Evolutionary conservation across 2,113 vertebrate genomes (phyloP).

Genomic region (Paralichthys olivaceus): DNA sequence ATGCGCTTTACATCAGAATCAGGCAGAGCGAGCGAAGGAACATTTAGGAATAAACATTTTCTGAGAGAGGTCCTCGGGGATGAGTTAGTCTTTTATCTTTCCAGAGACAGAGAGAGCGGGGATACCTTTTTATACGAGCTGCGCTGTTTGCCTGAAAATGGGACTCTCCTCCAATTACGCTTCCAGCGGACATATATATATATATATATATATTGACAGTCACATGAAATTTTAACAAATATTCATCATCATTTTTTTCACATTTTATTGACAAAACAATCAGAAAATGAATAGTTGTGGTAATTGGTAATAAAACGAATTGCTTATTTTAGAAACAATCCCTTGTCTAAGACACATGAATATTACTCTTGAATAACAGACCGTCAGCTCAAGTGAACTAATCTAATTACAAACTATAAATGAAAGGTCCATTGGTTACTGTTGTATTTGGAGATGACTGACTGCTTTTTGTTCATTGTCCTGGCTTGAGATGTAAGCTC

Average conservation of each 20-base stretch:
- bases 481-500: background rate
- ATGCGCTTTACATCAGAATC: constrained; percentile 23
- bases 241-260: no score
- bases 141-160: constrained; percentile 15
- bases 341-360: background rate
- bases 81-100: constrained; percentile 59
- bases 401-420: background rate
- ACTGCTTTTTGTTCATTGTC: background rate
- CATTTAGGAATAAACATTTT: constrained; percentile 53
- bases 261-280: background rate
- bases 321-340: background rate
- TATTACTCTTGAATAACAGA: background rate
- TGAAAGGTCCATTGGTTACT: background rate
- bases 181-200: no score
- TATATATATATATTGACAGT: no score
- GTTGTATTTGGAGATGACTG: background rate
- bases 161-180: constrained; percentile 56
- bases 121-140: constrained; percentile 21
- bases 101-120: constrained; percentile 36
- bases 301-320: background rate
- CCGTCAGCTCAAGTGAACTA: background rate
- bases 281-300: no score
- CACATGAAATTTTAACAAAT: no score
- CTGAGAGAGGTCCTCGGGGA: constrained; percentile 39
- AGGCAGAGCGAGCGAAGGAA: background rate